Evolutionary conservation across 2,797 vertebrate species (phyloP).

Genomic region (Poecilia gillii): DNA sequence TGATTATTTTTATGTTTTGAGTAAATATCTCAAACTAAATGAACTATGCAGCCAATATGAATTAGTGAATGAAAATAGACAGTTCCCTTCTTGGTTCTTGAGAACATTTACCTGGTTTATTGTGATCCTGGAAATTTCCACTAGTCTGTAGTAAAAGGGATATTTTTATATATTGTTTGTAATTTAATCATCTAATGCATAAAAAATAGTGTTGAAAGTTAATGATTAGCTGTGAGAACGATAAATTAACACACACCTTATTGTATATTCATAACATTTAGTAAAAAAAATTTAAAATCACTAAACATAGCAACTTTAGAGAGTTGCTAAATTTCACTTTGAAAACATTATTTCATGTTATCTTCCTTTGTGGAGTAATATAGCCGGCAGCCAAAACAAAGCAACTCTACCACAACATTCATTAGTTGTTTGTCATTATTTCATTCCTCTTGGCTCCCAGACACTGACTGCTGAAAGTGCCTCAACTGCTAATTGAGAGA

Average conservation of each 20-base stretch:
- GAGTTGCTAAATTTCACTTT: neutral
- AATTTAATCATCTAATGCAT: neutral
- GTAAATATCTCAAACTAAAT: neutral
- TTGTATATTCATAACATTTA: neutral
- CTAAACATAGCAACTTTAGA: neutral
- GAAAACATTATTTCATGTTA: neutral
- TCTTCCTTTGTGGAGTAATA: slow-evolving; percentile 5
- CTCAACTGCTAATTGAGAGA: slow-evolving; percentile 39
- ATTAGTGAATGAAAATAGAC: neutral
- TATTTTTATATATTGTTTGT: neutral
- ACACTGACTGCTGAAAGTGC: slow-evolving; percentile 13
- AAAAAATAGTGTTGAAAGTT: neutral
- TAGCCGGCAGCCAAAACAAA: slow-evolving; percentile 15
- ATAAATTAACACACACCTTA: neutral
- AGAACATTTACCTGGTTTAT: neutral
- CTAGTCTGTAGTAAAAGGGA: neutral
- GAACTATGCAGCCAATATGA: neutral
- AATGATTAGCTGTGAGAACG: neutral
- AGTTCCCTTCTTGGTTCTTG: neutral
- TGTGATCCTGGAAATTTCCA: neutral
- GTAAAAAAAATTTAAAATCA: neutral
- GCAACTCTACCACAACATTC: neutral
- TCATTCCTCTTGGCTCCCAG: slow-evolving; percentile 16
- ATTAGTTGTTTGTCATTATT: slow-evolving; percentile 17
- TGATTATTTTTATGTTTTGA: neutral